Evolutionary conservation across 2,113 vertebrate species (phyloP).

Genomic region (Protobothrops flavoviridis): DNA sequence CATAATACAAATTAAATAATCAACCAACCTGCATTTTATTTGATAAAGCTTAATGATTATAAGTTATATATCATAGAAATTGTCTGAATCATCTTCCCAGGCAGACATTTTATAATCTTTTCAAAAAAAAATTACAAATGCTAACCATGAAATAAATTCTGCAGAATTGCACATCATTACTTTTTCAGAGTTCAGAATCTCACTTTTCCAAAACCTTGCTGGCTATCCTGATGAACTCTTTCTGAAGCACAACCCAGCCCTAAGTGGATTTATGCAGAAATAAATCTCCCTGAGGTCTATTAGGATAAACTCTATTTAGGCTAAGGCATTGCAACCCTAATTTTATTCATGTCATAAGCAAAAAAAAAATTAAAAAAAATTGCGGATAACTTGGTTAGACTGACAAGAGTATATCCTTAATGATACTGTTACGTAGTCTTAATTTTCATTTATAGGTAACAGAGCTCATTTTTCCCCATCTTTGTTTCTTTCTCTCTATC

Average conservation of each 20-base stretch:
- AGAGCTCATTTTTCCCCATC: conserved; percentile 1
- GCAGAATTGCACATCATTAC: neutral
- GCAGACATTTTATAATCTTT: neutral
- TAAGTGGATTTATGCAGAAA: neutral
- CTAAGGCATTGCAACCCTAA: neutral
- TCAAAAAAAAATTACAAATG: neutral
- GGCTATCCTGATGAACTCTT: neutral
- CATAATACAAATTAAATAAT: neutral
- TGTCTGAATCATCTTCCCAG: neutral
- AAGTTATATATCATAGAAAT: neutral
- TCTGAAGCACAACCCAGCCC: neutral
- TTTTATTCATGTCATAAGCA: neutral
- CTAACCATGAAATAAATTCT: neutral
- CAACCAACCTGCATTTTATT: neutral
- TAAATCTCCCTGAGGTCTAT: neutral
- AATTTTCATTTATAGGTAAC: neutral
- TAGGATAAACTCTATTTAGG: neutral
- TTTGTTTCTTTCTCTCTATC: neutral
- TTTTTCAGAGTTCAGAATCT: neutral
- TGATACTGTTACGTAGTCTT: neutral
- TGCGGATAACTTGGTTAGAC: neutral
- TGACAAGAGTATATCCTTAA: neutral
- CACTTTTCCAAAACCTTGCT: neutral
- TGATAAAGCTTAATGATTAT: neutral
- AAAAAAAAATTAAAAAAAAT: too few species aligned